Conservation (phyloP, 2,888 invertebrate species). For the Meloe dianella region DNA sequence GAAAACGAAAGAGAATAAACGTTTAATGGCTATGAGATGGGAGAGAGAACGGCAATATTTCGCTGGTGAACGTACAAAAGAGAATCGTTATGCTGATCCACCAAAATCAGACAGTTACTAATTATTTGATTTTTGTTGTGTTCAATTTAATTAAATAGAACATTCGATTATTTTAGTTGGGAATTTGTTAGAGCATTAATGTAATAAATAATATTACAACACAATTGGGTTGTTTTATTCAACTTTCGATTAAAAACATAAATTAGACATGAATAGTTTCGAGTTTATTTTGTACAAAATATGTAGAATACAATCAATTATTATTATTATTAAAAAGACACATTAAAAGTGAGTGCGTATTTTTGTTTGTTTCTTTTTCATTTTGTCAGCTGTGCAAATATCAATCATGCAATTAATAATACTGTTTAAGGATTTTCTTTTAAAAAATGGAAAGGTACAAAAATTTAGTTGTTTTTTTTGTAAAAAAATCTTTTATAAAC, state of each 20-base stretch:
- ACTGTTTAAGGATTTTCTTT: slow-evolving; percentile 20
- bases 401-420: slow-evolving; percentile 34
- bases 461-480: slow-evolving; percentile 34
- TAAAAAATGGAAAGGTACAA: slow-evolving; percentile 47
- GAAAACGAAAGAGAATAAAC: slow-evolving; percentile 65
- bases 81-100: slow-evolving; percentile 62
- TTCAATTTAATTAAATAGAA: background rate
- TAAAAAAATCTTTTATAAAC: slow-evolving; percentile 32
- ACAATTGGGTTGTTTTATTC: background rate
- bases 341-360: slow-evolving; percentile 24
- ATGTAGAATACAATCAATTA: slow-evolving; percentile 45
- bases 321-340: slow-evolving; percentile 41
- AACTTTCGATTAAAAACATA: background rate
- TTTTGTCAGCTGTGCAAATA: slow-evolving; percentile 50
- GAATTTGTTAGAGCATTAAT: background rate
- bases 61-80: slow-evolving; percentile 64
- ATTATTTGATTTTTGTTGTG: too few relatives aligned
- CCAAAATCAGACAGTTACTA: slow-evolving; percentile 68
- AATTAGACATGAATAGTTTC: slow-evolving; percentile 38
- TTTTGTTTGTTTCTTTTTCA: slow-evolving; percentile 21
- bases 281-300: slow-evolving; percentile 52
- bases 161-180: background rate
- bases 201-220: background rate
- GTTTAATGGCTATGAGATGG: slow-evolving; percentile 67
- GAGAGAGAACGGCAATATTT: slow-evolving; percentile 69